Evolutionary conservation across 2,888 invertebrate genomes (phyloP), one percentile per base, ranked within the genome.

Genomic region (Troilus luridus): DNA sequence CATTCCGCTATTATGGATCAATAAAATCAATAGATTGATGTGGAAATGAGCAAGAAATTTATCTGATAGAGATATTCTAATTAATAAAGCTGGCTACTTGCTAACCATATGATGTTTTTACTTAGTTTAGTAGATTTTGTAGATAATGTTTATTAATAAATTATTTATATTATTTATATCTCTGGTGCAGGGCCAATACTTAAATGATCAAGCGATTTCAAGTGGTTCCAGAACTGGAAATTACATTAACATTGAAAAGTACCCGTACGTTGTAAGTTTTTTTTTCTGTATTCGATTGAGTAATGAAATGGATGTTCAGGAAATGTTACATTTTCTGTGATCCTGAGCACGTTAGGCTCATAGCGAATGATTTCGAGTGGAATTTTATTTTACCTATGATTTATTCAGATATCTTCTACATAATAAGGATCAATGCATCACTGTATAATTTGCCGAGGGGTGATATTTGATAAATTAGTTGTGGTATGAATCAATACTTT

Each of bases 251-350:
- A 88, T 88, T 41, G 24, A 58, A 21, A 88, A 88, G 12, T 88
- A 88, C 14, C 88, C 88, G 11, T 88, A 88, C 10, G 19, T 88
- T 14, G 88, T 88, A 27, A 88, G 88, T 88, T 24, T 24, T 77
- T 41, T 17, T 12, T 5, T 77, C 5, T 41, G 41, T 41, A 0
- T 41, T 17, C 19, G 72, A 12, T 10, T 77, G 27, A n/a, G 1
- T 41, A 8, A 41, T 77, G 5, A 0, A 77, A 67, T 67, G 24
- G 24, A 64, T 11, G n/a, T 24, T 62, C 21, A 19, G 62, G 3
- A 62, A 62, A 62, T 21, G 21, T 21, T 62, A 41, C 41, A 41
- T 5, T 41, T 41, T 41, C 41, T 41, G 5, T 41, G 41, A 41
- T 41, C 41, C 41, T 41, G 41, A 41, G 41, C 41, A 41, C 41